Evolutionary conservation across 2,797 vertebrate genomes (phyloP).

Genomic region (Chromobotia macracanthus): DNA sequence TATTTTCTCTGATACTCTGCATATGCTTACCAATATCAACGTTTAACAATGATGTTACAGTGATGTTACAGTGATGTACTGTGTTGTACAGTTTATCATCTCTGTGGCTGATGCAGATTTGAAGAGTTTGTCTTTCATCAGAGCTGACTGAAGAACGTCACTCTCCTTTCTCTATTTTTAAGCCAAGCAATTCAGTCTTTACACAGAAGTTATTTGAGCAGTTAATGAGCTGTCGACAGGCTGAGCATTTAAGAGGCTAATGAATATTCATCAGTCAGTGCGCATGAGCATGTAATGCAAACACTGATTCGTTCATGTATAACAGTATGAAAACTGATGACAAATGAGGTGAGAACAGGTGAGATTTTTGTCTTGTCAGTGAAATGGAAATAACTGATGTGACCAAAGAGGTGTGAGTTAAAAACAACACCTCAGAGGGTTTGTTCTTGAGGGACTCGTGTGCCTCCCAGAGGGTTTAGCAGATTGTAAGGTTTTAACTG

Average conservation of each 20-base stretch:
- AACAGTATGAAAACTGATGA: slow-evolving; percentile 58
- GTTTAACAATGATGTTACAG: not conserved
- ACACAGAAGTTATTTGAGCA: slow-evolving; percentile 45
- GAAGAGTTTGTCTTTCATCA: slow-evolving; percentile 41
- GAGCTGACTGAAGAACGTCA: slow-evolving; percentile 36
- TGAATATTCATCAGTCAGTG: slow-evolving; percentile 57
- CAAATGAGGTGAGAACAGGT: slow-evolving; percentile 63
- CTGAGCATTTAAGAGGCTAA: slow-evolving; percentile 50
- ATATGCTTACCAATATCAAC: not conserved
- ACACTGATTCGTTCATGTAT: slow-evolving; percentile 54
- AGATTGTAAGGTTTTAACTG: not conserved
- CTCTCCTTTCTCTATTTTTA: slow-evolving; percentile 41
- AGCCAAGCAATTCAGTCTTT: slow-evolving; percentile 58
- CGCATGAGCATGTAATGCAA: slow-evolving; percentile 50
- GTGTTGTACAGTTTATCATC: not conserved
- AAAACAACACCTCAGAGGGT: slow-evolving; percentile 10
- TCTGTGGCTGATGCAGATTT: slow-evolving; percentile 16
- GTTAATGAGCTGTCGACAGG: slow-evolving; percentile 45
- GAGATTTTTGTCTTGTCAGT: slow-evolving; percentile 58
- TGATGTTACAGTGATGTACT: not conserved
- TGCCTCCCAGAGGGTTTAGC: not conserved
- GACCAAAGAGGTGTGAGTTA: slow-evolving; percentile 25
- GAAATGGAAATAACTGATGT: slow-evolving; percentile 52
- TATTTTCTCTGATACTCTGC: not conserved
- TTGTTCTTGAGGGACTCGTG: slow-evolving; percentile 21